A percentile compares a stretch with the other conserved stretches of the same genome.
These are phyloP conservation scores for Synanthedon tipuliformis DNA, from an alignment of 2,888 invertebrate genomes.

Conservation along the genomic window DNA sequence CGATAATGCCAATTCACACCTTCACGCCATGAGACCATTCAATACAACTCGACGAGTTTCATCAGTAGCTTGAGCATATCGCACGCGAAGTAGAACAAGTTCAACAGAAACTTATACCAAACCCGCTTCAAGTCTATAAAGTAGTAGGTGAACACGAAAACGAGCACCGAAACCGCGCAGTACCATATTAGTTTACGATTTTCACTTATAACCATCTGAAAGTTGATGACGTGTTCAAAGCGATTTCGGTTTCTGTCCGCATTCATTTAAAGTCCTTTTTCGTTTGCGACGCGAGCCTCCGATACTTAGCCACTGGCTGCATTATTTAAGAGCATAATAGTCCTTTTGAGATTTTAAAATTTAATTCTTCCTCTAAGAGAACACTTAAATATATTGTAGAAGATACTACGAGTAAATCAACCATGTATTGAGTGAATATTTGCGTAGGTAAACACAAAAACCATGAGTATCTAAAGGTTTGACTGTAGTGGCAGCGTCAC, in stretches of 20 bases:
- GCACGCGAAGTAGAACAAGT: conserved; percentile 50
- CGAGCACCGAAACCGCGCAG: conserved; percentile 26
- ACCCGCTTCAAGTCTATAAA: conserved; percentile 46
- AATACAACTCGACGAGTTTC: conserved; percentile 55
- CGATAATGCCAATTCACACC: conserved; percentile 11
- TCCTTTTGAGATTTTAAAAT: too few relatives aligned
- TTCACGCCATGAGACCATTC: conserved; percentile 21
- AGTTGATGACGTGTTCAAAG: conserved; percentile 10
- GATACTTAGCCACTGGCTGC: background rate
- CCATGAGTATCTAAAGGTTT: too few relatives aligned
- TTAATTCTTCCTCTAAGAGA: too few relatives aligned
- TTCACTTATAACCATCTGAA: conserved; percentile 57
- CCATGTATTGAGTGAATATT: too few relatives aligned
- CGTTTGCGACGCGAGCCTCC: background rate
- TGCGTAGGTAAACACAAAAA: too few relatives aligned
- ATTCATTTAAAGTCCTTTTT: conserved; percentile 4
- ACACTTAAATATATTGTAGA: too few relatives aligned
- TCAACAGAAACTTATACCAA: conserved; percentile 52
- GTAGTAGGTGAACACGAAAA: conserved; percentile 30
- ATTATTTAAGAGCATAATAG: too few relatives aligned
- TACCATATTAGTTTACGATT: conserved; percentile 41
- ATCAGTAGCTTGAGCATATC: conserved; percentile 54
- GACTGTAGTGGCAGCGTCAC: conserved; percentile 13
- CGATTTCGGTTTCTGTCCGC: conserved; percentile 1
- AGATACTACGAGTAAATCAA: too few relatives aligned